Conservation (phyloP, 2,888 invertebrate species). For the Aleiodes alternator region DNA sequence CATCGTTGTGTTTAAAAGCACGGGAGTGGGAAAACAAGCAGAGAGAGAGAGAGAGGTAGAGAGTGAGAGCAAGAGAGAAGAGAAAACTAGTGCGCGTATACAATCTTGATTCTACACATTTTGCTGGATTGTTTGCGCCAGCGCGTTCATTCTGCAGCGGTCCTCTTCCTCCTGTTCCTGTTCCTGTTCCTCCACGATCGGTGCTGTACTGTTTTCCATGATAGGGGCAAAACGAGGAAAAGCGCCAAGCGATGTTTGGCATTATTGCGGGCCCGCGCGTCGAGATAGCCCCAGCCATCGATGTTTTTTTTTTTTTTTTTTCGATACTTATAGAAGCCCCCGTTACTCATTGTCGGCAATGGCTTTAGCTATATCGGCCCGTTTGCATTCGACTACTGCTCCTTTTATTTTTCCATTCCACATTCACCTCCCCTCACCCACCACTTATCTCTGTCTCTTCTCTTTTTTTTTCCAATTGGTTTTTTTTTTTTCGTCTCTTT, state of each 20-base stretch:
- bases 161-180: not conserved
- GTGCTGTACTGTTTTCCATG: constrained; percentile 1
- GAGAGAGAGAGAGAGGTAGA: too few species aligned
- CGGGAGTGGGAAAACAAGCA: constrained; percentile 1
- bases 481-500: constrained; percentile 29
- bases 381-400: constrained; percentile 44
- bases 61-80: not conserved
- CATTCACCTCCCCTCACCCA: constrained; percentile 17
- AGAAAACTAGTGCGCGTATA: not conserved
- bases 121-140: constrained; percentile 21
- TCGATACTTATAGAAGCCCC: constrained; percentile 48
- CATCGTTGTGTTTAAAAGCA: constrained; percentile 9
- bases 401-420: constrained; percentile 45
- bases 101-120: constrained; percentile 35
- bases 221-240: constrained; percentile 16
- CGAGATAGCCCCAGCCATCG: constrained; percentile 47
- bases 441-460: constrained; percentile 28
- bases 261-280: constrained; percentile 44
- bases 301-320: constrained; percentile 38
- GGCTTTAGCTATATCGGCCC: constrained; percentile 46
- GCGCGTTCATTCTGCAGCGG: constrained; percentile 6
- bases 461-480: constrained; percentile 22
- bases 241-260: constrained; percentile 37
- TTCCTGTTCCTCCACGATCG: too few species aligned
- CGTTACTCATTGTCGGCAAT: constrained; percentile 50